Conservation (phyloP, 2,113 vertebrate species). For the Oreochromis niloticus region DNA sequence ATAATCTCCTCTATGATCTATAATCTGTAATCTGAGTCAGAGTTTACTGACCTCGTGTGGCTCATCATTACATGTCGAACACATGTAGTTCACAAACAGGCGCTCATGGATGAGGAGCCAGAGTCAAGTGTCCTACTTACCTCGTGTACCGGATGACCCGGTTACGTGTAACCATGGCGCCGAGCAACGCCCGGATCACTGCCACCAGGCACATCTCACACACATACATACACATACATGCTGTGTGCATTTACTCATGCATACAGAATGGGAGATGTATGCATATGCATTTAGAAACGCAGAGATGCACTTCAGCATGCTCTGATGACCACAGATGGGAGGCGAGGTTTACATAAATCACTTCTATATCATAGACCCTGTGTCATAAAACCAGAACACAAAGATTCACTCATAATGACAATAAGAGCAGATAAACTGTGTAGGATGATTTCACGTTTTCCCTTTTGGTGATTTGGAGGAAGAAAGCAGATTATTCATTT, state of each 20-base stretch:
- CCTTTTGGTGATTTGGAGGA: background rate
- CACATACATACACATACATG: background rate
- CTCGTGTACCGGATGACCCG: slow-evolving; percentile 35
- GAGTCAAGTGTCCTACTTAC: slow-evolving; percentile 55
- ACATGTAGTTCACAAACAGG: background rate
- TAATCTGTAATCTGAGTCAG: background rate
- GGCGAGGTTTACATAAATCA: background rate
- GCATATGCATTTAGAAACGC: slow-evolving; percentile 1
- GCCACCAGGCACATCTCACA: background rate
- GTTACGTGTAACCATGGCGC: slow-evolving; percentile 37
- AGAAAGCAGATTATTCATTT: background rate
- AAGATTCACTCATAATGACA: background rate
- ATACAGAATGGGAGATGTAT: background rate
- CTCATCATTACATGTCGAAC: background rate
- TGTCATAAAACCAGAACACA: background rate
- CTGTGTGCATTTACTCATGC: slow-evolving; percentile 14
- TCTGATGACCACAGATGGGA: slow-evolving; percentile 2
- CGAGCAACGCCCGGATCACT: background rate
- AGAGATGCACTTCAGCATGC: background rate
- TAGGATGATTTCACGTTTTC: background rate
- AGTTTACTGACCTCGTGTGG: background rate
- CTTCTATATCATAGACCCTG: background rate
- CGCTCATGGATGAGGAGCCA: background rate
- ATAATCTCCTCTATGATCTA: background rate
- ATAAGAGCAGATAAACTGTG: background rate